These are phyloP conservation scores for Drosophila anomelani DNA, from an alignment of 2,888 invertebrate genomes.

Conservation along the genomic window DNA sequence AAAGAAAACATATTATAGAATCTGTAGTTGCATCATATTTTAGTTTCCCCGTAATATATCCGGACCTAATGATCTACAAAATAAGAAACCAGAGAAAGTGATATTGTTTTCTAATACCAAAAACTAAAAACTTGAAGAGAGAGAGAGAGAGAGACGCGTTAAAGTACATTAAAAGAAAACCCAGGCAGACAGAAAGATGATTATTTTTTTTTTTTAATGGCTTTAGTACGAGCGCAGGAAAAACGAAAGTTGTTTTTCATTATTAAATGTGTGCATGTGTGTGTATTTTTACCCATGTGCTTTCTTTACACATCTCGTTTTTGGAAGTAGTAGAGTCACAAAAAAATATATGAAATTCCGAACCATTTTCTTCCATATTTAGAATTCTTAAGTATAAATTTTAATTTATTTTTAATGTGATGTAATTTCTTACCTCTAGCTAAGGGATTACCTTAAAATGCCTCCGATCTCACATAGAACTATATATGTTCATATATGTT, in stretches of 20 bases:
- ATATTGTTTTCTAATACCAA: conserved; percentile 27
- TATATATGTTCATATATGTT: no score
- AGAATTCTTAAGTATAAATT: neutral
- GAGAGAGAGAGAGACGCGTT: neutral
- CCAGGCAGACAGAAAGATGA: conserved; percentile 33
- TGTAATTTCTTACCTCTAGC: neutral
- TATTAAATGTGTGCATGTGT: conserved; percentile 2
- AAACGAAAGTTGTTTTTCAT: conserved; percentile 38
- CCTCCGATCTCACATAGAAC: neutral
- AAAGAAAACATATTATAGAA: neutral
- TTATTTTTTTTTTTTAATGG: conserved; percentile 41
- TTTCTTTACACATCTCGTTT: conserved; percentile 10
- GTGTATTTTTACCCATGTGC: neutral
- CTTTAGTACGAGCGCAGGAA: conserved; percentile 31
- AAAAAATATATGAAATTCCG: conserved; percentile 50
- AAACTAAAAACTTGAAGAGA: conserved; percentile 15
- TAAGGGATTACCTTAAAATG: neutral
- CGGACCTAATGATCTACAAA: conserved; percentile 21
- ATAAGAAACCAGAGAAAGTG: conserved; percentile 30
- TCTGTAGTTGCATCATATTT: conserved; percentile 27
- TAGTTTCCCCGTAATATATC: neutral
- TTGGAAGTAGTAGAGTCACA: conserved; percentile 38
- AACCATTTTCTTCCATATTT: no score
- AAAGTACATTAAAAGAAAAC: conserved; percentile 25
- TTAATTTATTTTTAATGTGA: neutral